Conservation (phyloP, 1,140 invertebrate genomes). For the Drosophila pandora region DNA sequence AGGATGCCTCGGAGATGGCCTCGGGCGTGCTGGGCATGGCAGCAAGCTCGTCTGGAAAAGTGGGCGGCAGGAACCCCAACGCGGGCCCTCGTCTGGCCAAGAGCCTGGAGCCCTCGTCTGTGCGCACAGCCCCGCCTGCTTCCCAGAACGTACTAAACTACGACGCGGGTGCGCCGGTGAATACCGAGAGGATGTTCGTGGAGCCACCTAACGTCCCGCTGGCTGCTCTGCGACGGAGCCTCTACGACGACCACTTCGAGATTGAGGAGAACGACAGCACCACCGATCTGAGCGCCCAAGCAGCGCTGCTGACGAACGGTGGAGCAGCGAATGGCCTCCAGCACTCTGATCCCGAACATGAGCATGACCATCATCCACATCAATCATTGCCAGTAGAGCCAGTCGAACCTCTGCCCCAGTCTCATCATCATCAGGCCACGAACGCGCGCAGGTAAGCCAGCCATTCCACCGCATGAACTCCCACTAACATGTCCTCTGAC, state of each 20-base stretch:
- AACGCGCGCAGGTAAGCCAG: constrained; percentile 74
- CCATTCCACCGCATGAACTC: constrained; percentile 8
- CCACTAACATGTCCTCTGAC: background rate
- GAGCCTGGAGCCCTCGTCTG: constrained; percentile 42
- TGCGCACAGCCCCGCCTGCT: constrained; percentile 1
- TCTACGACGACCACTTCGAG: constrained; percentile 1
- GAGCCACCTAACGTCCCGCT: constrained; percentile 40
- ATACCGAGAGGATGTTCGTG: constrained; percentile 41
- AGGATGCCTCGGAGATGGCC: constrained; percentile 2
- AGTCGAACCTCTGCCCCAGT: constrained; percentile 37
- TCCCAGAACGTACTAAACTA: constrained; percentile 4
- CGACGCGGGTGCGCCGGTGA: constrained; percentile 26
- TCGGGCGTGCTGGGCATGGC: background rate
- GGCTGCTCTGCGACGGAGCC: constrained; percentile 15
- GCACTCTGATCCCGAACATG: constrained; percentile 21
- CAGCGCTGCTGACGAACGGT: constrained; percentile 39
- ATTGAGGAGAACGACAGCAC: constrained; percentile 8
- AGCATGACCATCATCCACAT: constrained; percentile 40
- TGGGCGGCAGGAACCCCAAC: background rate
- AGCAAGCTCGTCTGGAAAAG: background rate
- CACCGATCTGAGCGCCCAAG: constrained; percentile 28
- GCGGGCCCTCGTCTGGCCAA: constrained; percentile 16
- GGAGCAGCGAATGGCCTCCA: constrained; percentile 49
- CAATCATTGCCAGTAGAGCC: constrained; percentile 37
- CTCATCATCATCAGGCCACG: constrained; percentile 60